Percentiles rank a stretch among this genome's conserved stretches.
These are phyloP conservation scores for Pyrrhosoma nymphula DNA, from an alignment of 2,888 invertebrate genomes.

Conservation along the genomic window DNA sequence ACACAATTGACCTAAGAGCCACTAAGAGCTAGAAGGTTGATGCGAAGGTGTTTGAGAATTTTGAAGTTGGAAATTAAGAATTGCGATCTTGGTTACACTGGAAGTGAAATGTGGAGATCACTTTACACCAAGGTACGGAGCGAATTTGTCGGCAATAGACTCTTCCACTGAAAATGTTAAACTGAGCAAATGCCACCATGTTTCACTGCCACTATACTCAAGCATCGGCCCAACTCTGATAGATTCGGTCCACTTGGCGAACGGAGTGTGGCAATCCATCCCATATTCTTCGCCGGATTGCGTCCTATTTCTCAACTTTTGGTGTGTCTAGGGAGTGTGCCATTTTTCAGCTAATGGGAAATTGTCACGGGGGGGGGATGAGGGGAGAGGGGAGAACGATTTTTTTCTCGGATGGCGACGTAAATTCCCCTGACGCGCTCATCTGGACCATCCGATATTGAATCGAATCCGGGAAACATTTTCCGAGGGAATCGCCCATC, in stretches of 20 bases:
- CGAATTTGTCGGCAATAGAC: too few species aligned
- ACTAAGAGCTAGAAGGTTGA: too few species aligned
- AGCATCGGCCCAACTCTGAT: too few species aligned
- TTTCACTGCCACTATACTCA: too few species aligned
- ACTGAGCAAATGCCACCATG: too few species aligned
- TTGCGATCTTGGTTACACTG: too few species aligned
- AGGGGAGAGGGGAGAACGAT: neutral
- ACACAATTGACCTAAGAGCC: too few species aligned
- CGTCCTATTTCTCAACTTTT: neutral
- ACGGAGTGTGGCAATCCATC: neutral
- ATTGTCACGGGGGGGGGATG: neutral
- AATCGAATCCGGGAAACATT: neutral
- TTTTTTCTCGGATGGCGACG: constrained; percentile 16
- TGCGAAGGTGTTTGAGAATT: too few species aligned
- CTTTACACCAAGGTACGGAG: too few species aligned
- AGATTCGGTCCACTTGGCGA: neutral
- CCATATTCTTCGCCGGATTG: constrained; percentile 19
- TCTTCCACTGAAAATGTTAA: too few species aligned
- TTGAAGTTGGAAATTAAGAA: too few species aligned
- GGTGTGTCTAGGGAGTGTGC: neutral
- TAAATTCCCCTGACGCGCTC: neutral
- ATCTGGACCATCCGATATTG: neutral
- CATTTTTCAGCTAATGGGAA: neutral
- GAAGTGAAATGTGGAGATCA: too few species aligned
- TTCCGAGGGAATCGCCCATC: neutral